Evolutionary conservation across 2,888 invertebrate species (phyloP), one percentile per base, ranked within the genome.

Genomic region (Allolobophora icterica): DNA sequence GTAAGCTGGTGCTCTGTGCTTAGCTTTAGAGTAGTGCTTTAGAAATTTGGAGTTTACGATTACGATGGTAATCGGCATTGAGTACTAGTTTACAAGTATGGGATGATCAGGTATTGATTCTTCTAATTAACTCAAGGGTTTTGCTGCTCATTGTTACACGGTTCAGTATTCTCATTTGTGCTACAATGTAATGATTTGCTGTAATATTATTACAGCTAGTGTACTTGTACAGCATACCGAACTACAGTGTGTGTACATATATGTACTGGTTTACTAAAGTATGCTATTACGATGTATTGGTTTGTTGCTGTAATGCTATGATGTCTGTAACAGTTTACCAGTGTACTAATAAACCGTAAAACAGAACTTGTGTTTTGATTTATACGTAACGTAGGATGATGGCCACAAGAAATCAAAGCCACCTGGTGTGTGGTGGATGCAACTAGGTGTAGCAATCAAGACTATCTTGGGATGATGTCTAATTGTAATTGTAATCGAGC

Each of bases 101-200:
- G 71, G 13, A 0, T 71, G 71, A 71, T 71, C n/a, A 13, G 71
- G n/a, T 71, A 5, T 71, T 71, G 71, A 71, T 71, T 71, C n/a
- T 71, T 71, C 6, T n/a, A 71, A 30, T n/a, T 71, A 4, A 71
- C 71, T 71, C n/a, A n/a, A n/a, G 71, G 30, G 71, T 6, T n/a
- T 71, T 30, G 30, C 71, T n/a, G 71, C 71, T 71, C 71, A 71
- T 71, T 71, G 71, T 71, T 71, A 71, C 30, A n/a, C 71, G n/a
- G 71, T 71, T 71, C 71, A 71, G 71, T 71, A 71, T 71, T 71
- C 71, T 71, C 71, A n/a, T 71, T 71, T 71, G 71, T 71, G 71
- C n/a, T 71, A 71, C 71, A n/a, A 71, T 71, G 71, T 71, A 71
- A 71, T 71, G n/a, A 71, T 71, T 30, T 71, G 71, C 71, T 71